Percentiles rank a stretch among this genome's conserved stretches.
phyloP scores from a whole-genome alignment of 2,797 vertebrate species.

The Galago senegalensis region DNA sequence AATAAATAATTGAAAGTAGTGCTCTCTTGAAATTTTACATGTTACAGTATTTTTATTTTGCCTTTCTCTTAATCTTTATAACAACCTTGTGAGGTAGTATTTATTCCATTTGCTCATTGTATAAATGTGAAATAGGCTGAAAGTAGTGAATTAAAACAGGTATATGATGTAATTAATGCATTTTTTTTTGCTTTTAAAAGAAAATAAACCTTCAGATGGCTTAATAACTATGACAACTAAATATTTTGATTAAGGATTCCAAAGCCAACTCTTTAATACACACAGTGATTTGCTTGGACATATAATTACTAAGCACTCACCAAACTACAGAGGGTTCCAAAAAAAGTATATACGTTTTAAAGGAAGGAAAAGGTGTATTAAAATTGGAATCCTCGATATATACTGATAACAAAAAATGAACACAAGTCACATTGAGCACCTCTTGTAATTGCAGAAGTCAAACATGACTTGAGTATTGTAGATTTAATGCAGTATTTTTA shows the following conservation, averaged over 20 bases:
- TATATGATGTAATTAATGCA: constrained; percentile 3
- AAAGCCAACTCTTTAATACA: not conserved
- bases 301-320: constrained; percentile 1
- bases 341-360: too few relatives aligned
- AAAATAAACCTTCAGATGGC: not conserved
- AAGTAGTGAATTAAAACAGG: not conserved
- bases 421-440: too few relatives aligned
- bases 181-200: constrained; percentile 40
- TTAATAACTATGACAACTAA: not conserved
- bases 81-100: not conserved
- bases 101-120: not conserved
- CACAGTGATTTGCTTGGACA: not conserved
- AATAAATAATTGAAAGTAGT: not conserved
- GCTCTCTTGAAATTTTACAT: not conserved
- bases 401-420: too few relatives aligned
- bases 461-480: too few relatives aligned
- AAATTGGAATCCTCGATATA: too few relatives aligned
- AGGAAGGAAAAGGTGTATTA: too few relatives aligned
- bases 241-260: constrained; percentile 51
- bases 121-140: not conserved
- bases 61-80: constrained; percentile 44
- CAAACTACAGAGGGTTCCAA: not conserved
- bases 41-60: not conserved
- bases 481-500: too few relatives aligned
- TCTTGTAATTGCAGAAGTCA: too few relatives aligned